Evolutionary conservation across 2,113 vertebrate species (phyloP), one percentile per base, ranked within the genome.

Genomic region (Ginglymostoma cirratum): DNA sequence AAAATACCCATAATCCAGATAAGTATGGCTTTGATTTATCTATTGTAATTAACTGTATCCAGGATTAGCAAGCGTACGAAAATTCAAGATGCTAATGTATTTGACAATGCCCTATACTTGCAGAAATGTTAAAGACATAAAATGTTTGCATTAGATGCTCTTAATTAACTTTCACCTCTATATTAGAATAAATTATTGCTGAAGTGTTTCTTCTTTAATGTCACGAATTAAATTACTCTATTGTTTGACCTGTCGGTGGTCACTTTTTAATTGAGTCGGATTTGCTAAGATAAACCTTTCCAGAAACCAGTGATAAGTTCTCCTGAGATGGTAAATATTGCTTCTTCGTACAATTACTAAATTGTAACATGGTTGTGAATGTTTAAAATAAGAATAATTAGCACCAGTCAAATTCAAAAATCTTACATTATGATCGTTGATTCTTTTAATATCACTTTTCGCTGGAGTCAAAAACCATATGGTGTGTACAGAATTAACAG

Each of bases 211-310:
- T 93, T 93, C 89, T 42, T 93, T 98, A 98, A 98, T 98, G 97
- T 97, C 98, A 97, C 98, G 98, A 98, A 98, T 98, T 98, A 98
- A 98, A 98, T 98, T 98, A 98, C 98, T 97, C 98, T 98, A 97
- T 97, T 97, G 97, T 96, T 97, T 98, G 97, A 98, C 98, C 98
- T 98, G 98, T 98, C 98, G 98, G 98, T 98, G 98, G 98, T 98
- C 98, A 98, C 98, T 98, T 97, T 97, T 97, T 97, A 98, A 98
- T 98, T 98, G 97, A 97, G 98, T 97, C 97, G 97, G 96, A 97
- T 97, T 98, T 93, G 14, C 97, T 98, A 98, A 98, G 98, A 98
- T 98, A 98, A 98, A 98, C 98, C 98, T 98, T 98, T 98, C 97
- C 98, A 97, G 97, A 97, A 98, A 97, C 97, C 97, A 97, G 97